Evolutionary conservation across 2,113 vertebrate genomes (phyloP).

Genomic region (Caloenas nicobarica): DNA sequence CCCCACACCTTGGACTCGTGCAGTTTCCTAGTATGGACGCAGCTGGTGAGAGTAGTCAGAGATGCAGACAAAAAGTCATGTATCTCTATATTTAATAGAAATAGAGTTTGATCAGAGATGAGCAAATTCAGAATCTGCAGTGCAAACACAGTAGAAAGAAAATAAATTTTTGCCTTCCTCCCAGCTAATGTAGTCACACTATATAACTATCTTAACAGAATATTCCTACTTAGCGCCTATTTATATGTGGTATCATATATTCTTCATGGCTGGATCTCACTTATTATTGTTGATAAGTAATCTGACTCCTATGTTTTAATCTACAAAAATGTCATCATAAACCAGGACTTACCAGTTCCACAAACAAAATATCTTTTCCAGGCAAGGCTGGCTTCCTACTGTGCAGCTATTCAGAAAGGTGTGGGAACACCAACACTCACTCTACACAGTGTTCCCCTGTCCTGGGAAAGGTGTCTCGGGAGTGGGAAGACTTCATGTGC

Average conservation of each 20-base stretch:
- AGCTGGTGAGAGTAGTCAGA: background rate
- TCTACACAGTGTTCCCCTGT: conserved; percentile 19
- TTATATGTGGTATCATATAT: background rate
- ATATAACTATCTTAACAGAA: background rate
- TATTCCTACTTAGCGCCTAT: background rate
- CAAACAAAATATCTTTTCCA: background rate
- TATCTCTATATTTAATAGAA: background rate
- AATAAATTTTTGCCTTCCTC: background rate
- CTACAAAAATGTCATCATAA: background rate
- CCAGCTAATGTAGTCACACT: background rate
- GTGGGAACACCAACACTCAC: background rate
- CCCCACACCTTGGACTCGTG: background rate
- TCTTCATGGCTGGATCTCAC: background rate
- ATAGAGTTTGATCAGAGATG: background rate
- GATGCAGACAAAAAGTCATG: background rate
- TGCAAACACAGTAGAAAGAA: background rate
- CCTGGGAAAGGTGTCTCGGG: background rate
- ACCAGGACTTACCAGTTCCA: background rate
- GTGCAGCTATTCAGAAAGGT: conserved; percentile 10
- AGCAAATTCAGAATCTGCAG: background rate
- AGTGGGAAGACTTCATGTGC: background rate
- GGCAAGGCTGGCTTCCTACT: background rate
- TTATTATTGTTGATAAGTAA: background rate
- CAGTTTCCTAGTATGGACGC: background rate
- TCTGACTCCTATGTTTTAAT: background rate